Evolutionary conservation across 2,888 invertebrate genomes (phyloP).

Genomic region (Arge pagana): DNA sequence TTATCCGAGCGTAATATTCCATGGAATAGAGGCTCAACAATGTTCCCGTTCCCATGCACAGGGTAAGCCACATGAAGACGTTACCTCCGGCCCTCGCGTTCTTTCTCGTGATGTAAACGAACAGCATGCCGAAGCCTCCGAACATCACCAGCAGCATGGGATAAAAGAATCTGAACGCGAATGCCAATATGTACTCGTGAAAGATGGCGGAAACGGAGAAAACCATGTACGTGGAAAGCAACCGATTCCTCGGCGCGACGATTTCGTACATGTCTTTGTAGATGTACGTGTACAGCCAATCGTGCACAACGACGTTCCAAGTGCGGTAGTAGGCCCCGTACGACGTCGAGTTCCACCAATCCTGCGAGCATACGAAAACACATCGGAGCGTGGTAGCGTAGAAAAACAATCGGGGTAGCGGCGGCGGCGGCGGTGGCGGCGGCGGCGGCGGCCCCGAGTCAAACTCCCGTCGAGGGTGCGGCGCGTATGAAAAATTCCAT

Average conservation of each 20-base stretch:
- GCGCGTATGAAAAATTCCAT: too few relatives aligned
- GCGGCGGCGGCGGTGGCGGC: too few relatives aligned
- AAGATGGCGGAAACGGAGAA: slow-evolving; percentile 83
- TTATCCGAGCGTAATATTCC: slow-evolving; percentile 82
- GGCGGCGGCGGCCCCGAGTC: too few relatives aligned
- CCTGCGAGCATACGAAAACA: slow-evolving; percentile 60
- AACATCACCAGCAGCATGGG: slow-evolving; percentile 84
- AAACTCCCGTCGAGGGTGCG: too few relatives aligned
- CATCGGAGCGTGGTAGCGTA: too few relatives aligned
- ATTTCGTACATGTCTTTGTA: slow-evolving; percentile 68
- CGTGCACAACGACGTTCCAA: slow-evolving; percentile 95
- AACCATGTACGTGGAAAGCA: slow-evolving; percentile 66
- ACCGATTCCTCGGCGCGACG: slow-evolving; percentile 57
- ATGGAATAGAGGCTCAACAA: slow-evolving; percentile 79
- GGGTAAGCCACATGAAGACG: slow-evolving; percentile 80
- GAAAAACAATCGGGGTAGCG: too few relatives aligned
- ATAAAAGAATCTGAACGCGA: slow-evolving; percentile 84
- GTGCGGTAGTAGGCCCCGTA: slow-evolving; percentile 85
- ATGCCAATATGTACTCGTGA: slow-evolving; percentile 84
- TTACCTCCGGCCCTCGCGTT: slow-evolving; percentile 67
- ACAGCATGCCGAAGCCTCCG: slow-evolving; percentile 68
- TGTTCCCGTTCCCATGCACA: slow-evolving; percentile 78
- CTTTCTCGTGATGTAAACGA: slow-evolving; percentile 62
- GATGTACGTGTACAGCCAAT: slow-evolving; percentile 90
- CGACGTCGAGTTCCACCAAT: slow-evolving; percentile 93